These are phyloP conservation scores for Drosophila basisetae DNA, from an alignment of 2,888 invertebrate genomes.

Conservation along the genomic window DNA sequence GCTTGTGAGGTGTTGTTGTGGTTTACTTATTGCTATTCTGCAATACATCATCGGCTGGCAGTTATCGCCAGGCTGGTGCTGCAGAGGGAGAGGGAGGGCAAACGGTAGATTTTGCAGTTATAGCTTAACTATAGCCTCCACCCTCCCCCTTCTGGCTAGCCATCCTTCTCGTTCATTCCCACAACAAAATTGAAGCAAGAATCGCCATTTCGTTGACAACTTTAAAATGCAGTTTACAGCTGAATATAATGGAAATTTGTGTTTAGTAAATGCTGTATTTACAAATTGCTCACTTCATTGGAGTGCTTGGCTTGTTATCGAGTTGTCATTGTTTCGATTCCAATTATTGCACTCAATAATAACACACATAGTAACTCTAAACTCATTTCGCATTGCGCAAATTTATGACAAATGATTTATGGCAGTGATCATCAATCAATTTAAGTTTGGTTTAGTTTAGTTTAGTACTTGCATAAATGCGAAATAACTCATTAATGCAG, in stretches of 20 bases:
- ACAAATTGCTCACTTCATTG: not conserved
- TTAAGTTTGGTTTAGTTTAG: not conserved
- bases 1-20: slow-evolving; percentile 50
- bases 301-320: not conserved
- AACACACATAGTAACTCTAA: not conserved
- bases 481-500: not conserved
- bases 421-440: not conserved
- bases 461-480: not conserved
- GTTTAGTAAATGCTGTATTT: not conserved
- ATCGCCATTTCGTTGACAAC: slow-evolving; percentile 17
- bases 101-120: not conserved
- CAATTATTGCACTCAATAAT: not conserved
- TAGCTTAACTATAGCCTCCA: not conserved
- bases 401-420: not conserved
- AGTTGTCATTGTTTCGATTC: not conserved
- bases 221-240: slow-evolving; percentile 28
- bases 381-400: not conserved
- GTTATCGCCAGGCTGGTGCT: slow-evolving; percentile 19
- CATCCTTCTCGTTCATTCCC: not conserved
- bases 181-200: slow-evolving; percentile 38
- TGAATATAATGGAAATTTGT: not conserved
- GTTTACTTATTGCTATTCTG: slow-evolving; percentile 76
- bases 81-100: too few species aligned
- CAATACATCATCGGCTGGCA: slow-evolving; percentile 76
- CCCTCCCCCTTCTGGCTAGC: not conserved